These are phyloP conservation scores for Miichthys miiuy DNA, from an alignment of 2,797 vertebrate genomes.

Conservation along the genomic window DNA sequence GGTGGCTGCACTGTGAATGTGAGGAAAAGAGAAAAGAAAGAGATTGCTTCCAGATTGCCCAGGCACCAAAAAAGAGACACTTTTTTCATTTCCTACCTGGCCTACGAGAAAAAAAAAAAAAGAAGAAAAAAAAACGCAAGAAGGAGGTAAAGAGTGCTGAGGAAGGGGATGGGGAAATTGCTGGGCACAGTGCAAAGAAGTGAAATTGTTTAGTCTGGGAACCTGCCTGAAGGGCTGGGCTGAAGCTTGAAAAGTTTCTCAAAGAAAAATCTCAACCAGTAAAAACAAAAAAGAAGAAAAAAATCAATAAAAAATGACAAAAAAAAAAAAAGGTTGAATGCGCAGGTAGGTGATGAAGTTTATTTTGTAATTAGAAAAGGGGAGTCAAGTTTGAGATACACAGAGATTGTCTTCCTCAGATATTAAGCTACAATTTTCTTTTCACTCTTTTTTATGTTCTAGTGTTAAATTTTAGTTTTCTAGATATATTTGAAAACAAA, in stretches of 20 bases:
- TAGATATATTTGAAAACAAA: constrained; percentile 91
- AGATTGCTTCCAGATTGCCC: constrained; percentile 96
- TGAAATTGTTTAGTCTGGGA: constrained; percentile 89
- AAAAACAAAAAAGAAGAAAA: constrained; percentile 45
- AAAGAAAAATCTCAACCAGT: constrained; percentile 85
- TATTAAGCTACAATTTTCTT: constrained; percentile 92
- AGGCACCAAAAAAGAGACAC: constrained; percentile 88
- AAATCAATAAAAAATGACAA: constrained; percentile 26
- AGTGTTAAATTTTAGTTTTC: constrained; percentile 88
- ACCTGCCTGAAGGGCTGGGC: constrained; percentile 88
- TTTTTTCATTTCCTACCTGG: constrained; percentile 92
- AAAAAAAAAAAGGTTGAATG: constrained; percentile 83
- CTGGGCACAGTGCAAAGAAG: constrained; percentile 89
- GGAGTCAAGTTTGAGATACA: constrained; percentile 88
- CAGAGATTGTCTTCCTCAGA: constrained; percentile 94
- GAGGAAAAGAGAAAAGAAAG: constrained; percentile 84
- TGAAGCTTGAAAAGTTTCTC: constrained; percentile 87
- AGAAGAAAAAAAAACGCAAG: constrained; percentile 17
- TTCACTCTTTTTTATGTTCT: constrained; percentile 87
- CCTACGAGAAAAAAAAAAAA: constrained; percentile 84
- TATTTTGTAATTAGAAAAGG: constrained; percentile 87
- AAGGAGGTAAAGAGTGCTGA: constrained; percentile 66
- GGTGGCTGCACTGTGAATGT: constrained; percentile 90
- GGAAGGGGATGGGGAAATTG: constrained; percentile 68
- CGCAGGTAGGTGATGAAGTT: constrained; percentile 88